Evolutionary conservation across 1,140 invertebrate genomes (phyloP).

Genomic region (Drosophila kohkoa): DNA sequence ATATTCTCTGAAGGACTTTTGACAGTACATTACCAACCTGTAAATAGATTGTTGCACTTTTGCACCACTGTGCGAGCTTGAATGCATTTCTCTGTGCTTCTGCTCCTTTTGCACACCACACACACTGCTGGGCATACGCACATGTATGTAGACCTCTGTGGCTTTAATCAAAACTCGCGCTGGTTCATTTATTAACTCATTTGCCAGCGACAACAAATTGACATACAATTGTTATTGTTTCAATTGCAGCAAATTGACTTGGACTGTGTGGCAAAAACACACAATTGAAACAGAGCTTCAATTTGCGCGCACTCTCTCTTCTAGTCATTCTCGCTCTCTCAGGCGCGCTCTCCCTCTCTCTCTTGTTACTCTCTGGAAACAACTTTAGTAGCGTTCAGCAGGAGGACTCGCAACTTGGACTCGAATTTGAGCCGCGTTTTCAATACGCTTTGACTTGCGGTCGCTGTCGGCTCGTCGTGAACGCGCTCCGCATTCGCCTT

Average conservation of each 20-base stretch:
- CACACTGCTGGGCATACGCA: conserved; percentile 17
- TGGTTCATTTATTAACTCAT: conserved; percentile 78
- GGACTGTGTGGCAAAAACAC: conserved; percentile 27
- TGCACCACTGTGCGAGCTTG: conserved; percentile 31
- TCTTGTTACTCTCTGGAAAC: conserved; percentile 21
- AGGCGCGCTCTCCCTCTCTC: conserved; percentile 1
- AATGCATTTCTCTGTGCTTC: conserved; percentile 34
- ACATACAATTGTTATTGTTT: conserved; percentile 77
- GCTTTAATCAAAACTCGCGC: conserved; percentile 21
- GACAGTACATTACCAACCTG: too few species aligned
- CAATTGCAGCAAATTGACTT: conserved; percentile 80
- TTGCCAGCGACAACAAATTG: conserved; percentile 80
- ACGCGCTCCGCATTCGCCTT: conserved; percentile 38
- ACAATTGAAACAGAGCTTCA: conserved; percentile 35
- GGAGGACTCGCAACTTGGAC: conserved; percentile 56
- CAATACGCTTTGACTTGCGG: conserved; percentile 81
- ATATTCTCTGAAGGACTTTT: too few species aligned
- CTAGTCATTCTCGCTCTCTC: conserved; percentile 4
- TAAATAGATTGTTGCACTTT: background rate
- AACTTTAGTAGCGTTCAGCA: conserved; percentile 35
- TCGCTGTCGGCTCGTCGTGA: conserved; percentile 70
- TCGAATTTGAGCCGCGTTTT: conserved; percentile 74
- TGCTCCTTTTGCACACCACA: conserved; percentile 5
- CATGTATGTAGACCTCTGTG: conserved; percentile 17
- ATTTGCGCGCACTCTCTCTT: conserved; percentile 55